Conservation (phyloP, 2,797 vertebrate species). For the Myripristis murdjan region DNA sequence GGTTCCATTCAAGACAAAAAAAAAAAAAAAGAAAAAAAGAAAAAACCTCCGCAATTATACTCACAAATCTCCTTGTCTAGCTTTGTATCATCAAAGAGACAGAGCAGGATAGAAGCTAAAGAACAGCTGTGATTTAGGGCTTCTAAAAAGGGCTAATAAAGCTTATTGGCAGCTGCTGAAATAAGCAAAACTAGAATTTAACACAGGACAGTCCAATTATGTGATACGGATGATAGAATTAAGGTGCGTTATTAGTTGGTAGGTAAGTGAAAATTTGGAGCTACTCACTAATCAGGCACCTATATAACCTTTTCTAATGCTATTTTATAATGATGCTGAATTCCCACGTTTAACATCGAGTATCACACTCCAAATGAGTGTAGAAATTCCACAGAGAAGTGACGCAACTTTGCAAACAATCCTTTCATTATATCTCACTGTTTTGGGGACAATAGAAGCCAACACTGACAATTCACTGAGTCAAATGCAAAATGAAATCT, state of each 20-base stretch:
- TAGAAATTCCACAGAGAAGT: background rate
- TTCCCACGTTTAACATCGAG: too few relatives aligned
- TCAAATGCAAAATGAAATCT: background rate
- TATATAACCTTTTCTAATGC: too few relatives aligned
- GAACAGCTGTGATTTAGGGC: conserved; percentile 56
- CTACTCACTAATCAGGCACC: too few relatives aligned
- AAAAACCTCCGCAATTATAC: conserved; percentile 62
- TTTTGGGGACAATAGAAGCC: too few relatives aligned
- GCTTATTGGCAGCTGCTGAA: conserved; percentile 21
- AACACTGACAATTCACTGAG: too few relatives aligned
- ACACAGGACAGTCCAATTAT: too few relatives aligned
- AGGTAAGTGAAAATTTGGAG: too few relatives aligned
- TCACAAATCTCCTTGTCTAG: conserved; percentile 44
- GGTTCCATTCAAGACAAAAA: conserved; percentile 49
- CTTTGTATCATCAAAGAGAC: conserved; percentile 56
- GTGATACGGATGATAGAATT: too few relatives aligned
- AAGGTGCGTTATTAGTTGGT: too few relatives aligned
- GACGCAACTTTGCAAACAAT: background rate
- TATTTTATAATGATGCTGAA: too few relatives aligned
- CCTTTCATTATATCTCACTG: too few relatives aligned
- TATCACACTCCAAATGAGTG: background rate
- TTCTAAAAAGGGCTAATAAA: conserved; percentile 37
- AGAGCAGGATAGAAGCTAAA: conserved; percentile 40
- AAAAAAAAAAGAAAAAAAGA: conserved; percentile 71
- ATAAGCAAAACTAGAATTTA: background rate